phyloP scores from a whole-genome alignment of 2,113 vertebrate species.

The Cyprinodon tularosa region DNA sequence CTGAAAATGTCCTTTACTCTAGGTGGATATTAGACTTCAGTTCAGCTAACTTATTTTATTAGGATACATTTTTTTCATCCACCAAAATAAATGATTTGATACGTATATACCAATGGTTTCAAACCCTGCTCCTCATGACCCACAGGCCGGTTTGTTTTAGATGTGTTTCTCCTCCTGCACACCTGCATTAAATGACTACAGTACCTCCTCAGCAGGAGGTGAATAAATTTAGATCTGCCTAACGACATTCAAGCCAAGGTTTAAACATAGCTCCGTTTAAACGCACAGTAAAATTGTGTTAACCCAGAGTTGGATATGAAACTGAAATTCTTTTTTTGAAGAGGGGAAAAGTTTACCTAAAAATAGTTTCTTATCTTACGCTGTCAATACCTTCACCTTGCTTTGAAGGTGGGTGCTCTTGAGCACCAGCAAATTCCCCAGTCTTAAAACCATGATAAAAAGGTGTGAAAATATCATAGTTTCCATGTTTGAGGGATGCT shows the following conservation, averaged over 20 bases:
- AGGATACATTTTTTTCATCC: no score
- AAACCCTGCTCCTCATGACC: no score
- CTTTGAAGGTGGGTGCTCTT: neutral
- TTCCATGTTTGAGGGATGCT: neutral
- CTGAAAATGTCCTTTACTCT: no score
- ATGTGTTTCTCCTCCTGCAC: no score
- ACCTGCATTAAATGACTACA: no score
- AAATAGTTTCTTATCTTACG: neutral
- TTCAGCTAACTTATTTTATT: neutral
- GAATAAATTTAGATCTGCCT: neutral
- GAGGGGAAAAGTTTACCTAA: neutral
- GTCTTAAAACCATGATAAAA: neutral
- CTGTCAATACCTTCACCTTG: neutral
- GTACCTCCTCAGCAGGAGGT: neutral
- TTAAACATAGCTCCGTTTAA: no score
- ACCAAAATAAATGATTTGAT: no score
- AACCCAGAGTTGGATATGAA: neutral
- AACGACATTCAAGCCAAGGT: no score
- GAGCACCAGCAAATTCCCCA: constrained; percentile 1
- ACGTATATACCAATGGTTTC: no score
- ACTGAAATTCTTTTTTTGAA: neutral
- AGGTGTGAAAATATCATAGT: constrained; percentile 5
- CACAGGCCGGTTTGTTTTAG: no score
- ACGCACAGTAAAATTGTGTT: neutral
- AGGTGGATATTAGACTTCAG: no score